These are phyloP conservation scores for Falco cherrug DNA, from an alignment of 2,797 vertebrate species.

Conservation along the genomic window DNA sequence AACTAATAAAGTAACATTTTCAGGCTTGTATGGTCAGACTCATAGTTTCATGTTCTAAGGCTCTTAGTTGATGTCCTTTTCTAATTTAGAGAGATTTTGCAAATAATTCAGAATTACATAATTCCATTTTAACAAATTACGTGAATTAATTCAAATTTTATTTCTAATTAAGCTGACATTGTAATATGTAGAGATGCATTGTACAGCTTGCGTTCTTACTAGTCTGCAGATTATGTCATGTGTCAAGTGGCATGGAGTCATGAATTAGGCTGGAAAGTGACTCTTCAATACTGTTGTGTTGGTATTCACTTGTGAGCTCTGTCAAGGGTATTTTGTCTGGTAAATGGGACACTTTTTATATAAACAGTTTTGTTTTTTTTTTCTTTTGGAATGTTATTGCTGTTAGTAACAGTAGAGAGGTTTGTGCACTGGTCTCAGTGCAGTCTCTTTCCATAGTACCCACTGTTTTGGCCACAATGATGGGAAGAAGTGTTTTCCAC, in stretches of 20 bases:
- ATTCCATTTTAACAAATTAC: not conserved
- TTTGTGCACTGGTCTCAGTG: not conserved
- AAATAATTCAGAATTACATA: not conserved
- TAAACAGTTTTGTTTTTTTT: not conserved
- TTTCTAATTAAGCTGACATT: not conserved
- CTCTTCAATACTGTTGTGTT: not conserved
- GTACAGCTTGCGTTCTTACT: not conserved
- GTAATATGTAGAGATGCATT: not conserved
- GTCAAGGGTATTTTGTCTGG: not conserved
- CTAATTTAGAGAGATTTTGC: not conserved
- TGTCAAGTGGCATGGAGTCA: not conserved
- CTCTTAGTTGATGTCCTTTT: not conserved
- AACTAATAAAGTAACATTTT: not conserved
- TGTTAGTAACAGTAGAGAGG: not conserved
- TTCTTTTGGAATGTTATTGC: not conserved
- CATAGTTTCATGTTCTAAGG: not conserved
- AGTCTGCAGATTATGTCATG: not conserved
- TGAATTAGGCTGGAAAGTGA: not conserved
- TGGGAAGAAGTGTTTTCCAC: not conserved
- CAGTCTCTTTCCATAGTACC: not conserved
- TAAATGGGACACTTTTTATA: not conserved
- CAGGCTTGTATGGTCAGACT: not conserved
- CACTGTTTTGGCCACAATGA: not conserved
- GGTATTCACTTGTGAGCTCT: not conserved
- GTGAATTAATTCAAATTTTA: not conserved